Conservation (phyloP, 2,113 vertebrate species). For the Psettodes erumei region DNA sequence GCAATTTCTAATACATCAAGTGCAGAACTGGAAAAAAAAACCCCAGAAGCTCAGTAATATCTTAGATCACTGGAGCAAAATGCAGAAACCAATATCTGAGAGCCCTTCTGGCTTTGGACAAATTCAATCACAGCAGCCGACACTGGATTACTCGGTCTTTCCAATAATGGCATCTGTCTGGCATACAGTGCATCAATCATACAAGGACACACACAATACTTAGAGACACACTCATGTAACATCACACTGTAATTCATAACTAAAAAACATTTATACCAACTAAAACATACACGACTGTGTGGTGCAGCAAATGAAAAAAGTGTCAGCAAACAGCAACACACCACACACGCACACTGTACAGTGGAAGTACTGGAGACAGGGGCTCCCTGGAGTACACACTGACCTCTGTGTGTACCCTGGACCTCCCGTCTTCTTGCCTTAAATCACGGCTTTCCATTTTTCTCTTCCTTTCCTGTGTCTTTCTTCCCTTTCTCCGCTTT, state of each 20-base stretch:
- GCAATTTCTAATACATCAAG: conserved; percentile 32
- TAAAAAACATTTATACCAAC: not conserved
- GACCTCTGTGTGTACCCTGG: conserved; percentile 70
- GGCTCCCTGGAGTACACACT: conserved; percentile 63
- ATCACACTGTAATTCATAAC: conserved; percentile 11
- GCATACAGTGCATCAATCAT: conserved; percentile 39
- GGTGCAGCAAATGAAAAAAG: conserved; percentile 7
- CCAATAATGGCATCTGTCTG: conserved; percentile 31
- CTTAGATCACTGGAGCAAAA: conserved; percentile 28
- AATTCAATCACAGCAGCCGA: conserved; percentile 23
- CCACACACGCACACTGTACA: conserved; percentile 30
- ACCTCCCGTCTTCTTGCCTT: conserved; percentile 67
- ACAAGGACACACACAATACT: conserved; percentile 18
- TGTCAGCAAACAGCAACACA: conserved; percentile 44
- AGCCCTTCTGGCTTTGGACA: conserved; percentile 23
- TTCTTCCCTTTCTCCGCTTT: conserved; percentile 6
- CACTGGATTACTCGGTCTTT: conserved; percentile 21
- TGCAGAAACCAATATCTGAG: conserved; percentile 22
- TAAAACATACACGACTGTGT: conserved; percentile 9
- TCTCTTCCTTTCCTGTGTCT: conserved; percentile 27
- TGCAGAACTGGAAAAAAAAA: not conserved
- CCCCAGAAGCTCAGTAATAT: conserved; percentile 34
- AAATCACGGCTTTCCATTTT: conserved; percentile 62
- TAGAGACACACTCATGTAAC: conserved; percentile 22
- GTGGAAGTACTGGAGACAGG: conserved; percentile 48